Percentiles rank a stretch among this genome's conserved stretches.
Conservation (phyloP, 2,888 invertebrate species). For the Apamea anceps region DNA sequence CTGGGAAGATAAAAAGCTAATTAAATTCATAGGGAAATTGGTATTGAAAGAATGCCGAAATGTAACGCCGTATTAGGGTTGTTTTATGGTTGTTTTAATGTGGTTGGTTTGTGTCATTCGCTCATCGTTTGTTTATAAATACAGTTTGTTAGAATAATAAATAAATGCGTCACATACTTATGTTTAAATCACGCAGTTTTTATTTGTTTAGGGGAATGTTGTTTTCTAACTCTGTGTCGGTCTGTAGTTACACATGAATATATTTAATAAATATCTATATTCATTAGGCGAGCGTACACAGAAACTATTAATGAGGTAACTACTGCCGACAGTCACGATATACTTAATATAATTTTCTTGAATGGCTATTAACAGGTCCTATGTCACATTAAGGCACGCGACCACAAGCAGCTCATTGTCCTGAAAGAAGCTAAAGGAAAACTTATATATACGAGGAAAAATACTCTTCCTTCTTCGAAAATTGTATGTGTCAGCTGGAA, state of each 20-base stretch:
- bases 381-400: constrained; percentile 33
- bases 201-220: constrained; percentile 31
- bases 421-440: constrained; percentile 27
- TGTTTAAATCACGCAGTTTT: constrained; percentile 41
- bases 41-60: constrained; percentile 70
- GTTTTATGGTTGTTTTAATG: constrained; percentile 65
- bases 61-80: constrained; percentile 59
- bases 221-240: constrained; percentile 30
- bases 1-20: constrained; percentile 80
- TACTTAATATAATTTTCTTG: constrained; percentile 44
- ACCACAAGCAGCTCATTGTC: constrained; percentile 35
- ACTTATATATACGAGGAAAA: constrained; percentile 13
- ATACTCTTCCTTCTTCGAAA: constrained; percentile 12
- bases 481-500: constrained; percentile 10
- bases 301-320: constrained; percentile 43
- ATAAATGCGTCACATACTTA: constrained; percentile 50
- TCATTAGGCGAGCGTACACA: constrained; percentile 40
- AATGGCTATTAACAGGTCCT: constrained; percentile 27
- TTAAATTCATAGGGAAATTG: constrained; percentile 79
- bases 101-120: constrained; percentile 47
- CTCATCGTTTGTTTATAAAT: constrained; percentile 63
- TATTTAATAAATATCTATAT: constrained; percentile 58
- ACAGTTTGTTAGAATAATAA: constrained; percentile 46
- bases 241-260: background rate
- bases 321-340: constrained; percentile 42